Percentiles rank a stretch among this genome's conserved stretches.
Evolutionary conservation across 1,140 invertebrate species (phyloP).

Genomic region (Papilio aristodemus): DNA sequence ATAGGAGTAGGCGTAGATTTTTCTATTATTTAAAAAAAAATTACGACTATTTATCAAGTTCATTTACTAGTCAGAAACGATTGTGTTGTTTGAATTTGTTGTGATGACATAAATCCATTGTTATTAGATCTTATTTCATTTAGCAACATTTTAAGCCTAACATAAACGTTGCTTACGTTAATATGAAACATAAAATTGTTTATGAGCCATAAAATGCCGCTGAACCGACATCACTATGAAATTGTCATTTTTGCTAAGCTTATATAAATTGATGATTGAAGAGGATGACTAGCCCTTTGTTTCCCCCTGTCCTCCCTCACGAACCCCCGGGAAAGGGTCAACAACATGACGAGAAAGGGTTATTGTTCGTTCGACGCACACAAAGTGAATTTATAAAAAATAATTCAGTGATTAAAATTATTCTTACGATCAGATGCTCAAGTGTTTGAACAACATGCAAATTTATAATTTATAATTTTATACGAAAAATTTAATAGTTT

Average conservation of each 20-base stretch:
- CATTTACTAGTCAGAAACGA: neutral
- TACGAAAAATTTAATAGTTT: no score
- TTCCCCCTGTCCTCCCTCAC: neutral
- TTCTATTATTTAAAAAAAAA: neutral
- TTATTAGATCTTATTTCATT: no score
- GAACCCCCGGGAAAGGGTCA: constrained; percentile 3
- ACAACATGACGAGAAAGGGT: neutral
- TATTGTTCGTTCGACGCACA: neutral
- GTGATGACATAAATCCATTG: no score
- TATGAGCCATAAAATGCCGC: neutral
- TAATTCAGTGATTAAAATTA: neutral
- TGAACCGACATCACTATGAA: neutral
- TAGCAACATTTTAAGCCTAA: no score
- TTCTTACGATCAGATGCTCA: neutral
- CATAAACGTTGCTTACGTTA: neutral
- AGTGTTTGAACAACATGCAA: neutral
- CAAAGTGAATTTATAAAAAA: neutral
- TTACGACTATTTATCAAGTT: neutral
- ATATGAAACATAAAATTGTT: constrained; percentile 15
- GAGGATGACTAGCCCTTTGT: constrained; percentile 14
- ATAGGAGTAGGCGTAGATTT: neutral
- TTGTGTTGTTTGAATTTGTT: no score
- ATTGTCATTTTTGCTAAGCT: constrained; percentile 20
- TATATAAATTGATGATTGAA: constrained; percentile 20
- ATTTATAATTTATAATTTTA: neutral